phyloP scores from a whole-genome alignment of 2,797 vertebrate genomes.

The Myotis vivesi region DNA sequence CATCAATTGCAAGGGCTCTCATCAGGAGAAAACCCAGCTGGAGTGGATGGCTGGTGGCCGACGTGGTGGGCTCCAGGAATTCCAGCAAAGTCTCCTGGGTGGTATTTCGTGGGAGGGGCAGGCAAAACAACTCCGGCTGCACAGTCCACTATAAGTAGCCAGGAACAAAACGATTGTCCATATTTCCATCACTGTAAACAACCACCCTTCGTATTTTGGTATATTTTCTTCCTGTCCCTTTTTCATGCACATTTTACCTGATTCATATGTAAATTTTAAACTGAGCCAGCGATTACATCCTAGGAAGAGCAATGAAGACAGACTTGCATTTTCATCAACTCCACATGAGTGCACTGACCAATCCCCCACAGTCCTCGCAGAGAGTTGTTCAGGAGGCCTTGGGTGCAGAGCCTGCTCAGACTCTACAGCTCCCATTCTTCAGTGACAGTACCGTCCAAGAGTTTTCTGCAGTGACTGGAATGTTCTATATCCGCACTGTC shows the following conservation, averaged over 20 bases:
- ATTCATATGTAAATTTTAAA: neutral
- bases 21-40: slow-evolving; percentile 4
- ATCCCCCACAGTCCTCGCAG: neutral
- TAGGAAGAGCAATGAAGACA: neutral
- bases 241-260: neutral
- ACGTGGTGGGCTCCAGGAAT: slow-evolving; percentile 28
- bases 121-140: neutral
- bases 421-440: neutral
- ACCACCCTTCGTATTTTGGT: neutral
- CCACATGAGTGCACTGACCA: neutral
- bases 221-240: neutral
- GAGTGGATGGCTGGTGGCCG: neutral
- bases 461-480: neutral
- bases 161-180: neutral
- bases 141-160: neutral
- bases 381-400: neutral
- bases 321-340: neutral
- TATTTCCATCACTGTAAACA: slow-evolving; percentile 8
- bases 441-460: neutral
- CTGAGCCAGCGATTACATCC: neutral
- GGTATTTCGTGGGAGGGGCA: neutral
- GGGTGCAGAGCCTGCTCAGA: neutral
- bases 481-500: neutral
- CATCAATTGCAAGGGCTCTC: neutral
- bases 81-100: neutral